phyloP scores from a whole-genome alignment of 37 sponge, comb jelly and placozoan species.

The Axinella damicornis region DNA sequence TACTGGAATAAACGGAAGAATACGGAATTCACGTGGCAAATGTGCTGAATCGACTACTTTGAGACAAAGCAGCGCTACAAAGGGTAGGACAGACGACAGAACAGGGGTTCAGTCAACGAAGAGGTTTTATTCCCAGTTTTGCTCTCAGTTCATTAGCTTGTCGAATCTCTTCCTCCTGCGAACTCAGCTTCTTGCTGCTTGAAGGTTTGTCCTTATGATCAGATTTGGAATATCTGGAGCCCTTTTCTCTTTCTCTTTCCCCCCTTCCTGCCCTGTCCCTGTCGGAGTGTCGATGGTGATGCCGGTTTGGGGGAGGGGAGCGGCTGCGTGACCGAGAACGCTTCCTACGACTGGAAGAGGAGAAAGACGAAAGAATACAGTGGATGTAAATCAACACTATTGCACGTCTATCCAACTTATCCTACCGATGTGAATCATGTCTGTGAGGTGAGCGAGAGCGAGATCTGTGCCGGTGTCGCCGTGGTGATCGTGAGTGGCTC shows the following conservation, averaged over 20 bases:
- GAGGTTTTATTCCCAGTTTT: constrained; percentile 79
- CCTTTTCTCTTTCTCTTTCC: constrained; percentile 27
- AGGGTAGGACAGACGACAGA: constrained; percentile 29
- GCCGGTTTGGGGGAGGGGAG: constrained; percentile 9
- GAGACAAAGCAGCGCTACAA: constrained; percentile 28
- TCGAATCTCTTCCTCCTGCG: constrained; percentile 76
- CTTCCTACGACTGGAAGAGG: background rate
- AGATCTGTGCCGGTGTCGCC: constrained; percentile 43
- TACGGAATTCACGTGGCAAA: no score
- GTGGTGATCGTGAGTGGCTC: constrained; percentile 44
- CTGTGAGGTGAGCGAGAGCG: constrained; percentile 27
- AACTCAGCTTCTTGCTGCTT: constrained; percentile 31
- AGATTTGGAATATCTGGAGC: background rate
- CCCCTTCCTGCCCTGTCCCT: constrained; percentile 23
- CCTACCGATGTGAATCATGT: background rate
- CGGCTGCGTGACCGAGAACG: background rate
- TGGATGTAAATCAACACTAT: no score
- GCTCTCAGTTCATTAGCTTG: constrained; percentile 87
- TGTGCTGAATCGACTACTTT: background rate
- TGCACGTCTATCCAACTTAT: no score
- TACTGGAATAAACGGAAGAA: background rate
- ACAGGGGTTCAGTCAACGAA: constrained; percentile 17
- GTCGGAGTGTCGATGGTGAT: constrained; percentile 23
- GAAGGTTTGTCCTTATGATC: constrained; percentile 19
- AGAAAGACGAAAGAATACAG: no score